Conservation (phyloP, 2,797 vertebrate species). For the Peromyscus nudipes region DNA sequence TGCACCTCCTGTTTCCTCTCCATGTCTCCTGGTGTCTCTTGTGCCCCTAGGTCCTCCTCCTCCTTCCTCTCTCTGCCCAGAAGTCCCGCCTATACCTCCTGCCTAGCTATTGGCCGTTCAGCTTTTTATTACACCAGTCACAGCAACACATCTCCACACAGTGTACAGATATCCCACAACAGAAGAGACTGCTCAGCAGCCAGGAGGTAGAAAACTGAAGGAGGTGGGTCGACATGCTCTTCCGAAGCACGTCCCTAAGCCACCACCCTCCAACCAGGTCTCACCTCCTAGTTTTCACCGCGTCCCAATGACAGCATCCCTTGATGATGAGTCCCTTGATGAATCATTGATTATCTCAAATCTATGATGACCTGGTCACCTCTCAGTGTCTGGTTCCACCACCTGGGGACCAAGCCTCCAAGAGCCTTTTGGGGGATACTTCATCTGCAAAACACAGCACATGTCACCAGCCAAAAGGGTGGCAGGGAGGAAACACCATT, state of each 20-base stretch:
- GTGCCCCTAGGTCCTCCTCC: neutral
- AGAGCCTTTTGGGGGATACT: neutral
- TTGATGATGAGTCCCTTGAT: neutral
- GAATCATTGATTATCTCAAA: neutral
- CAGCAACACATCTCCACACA: neutral
- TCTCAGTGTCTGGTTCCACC: neutral
- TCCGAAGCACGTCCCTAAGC: neutral
- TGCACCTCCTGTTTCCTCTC: neutral
- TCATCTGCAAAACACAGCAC: neutral
- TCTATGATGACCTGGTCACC: neutral
- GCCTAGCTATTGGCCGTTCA: neutral
- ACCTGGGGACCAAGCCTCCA: neutral
- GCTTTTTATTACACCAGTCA: neutral
- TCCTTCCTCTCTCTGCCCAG: neutral
- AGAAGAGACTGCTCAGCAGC: neutral
- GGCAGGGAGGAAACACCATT: too few species aligned
- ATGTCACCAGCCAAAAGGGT: neutral
- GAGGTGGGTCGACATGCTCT: neutral
- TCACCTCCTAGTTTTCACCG: neutral
- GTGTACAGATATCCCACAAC: neutral
- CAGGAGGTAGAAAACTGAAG: neutral
- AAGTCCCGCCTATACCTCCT: neutral
- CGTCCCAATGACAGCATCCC: neutral
- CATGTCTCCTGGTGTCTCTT: neutral
- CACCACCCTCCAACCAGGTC: neutral